phyloP scores from a whole-genome alignment of 2,797 vertebrate species.

The Gymnothorax reevesii region DNA sequence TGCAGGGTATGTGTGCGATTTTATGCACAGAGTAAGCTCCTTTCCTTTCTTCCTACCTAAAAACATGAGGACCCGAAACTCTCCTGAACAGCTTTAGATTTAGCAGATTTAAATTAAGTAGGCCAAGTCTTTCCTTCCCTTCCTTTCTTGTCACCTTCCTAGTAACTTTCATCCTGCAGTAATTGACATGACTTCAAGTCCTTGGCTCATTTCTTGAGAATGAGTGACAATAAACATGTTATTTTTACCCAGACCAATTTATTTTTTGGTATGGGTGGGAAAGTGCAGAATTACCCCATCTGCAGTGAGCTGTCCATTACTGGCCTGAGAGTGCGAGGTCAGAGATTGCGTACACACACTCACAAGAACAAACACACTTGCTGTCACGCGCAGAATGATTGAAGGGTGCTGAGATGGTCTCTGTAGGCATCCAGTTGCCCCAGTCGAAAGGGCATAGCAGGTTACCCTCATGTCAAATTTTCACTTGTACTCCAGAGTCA shows the following conservation, averaged over 20 bases:
- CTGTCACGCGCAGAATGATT: background rate
- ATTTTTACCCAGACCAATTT: background rate
- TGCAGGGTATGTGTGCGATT: background rate
- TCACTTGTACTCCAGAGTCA: background rate
- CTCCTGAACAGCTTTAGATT: too few relatives aligned
- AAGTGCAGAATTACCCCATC: background rate
- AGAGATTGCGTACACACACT: background rate
- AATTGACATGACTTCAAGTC: background rate
- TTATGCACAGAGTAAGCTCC: background rate
- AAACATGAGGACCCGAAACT: background rate
- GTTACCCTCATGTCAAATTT: constrained; percentile 1
- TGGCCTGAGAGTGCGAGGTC: background rate
- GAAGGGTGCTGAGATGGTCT: background rate
- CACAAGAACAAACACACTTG: background rate
- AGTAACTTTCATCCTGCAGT: background rate
- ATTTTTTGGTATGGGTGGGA: background rate
- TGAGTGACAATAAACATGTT: background rate
- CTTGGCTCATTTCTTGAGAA: background rate
- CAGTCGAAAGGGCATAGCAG: background rate
- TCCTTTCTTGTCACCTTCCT: background rate
- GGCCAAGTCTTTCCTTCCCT: background rate
- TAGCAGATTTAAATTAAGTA: background rate
- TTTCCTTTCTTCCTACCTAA: background rate
- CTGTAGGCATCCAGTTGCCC: background rate
- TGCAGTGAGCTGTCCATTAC: background rate